phyloP scores from a whole-genome alignment of 2,113 vertebrate species.

The Notarius lentiginosus region DNA sequence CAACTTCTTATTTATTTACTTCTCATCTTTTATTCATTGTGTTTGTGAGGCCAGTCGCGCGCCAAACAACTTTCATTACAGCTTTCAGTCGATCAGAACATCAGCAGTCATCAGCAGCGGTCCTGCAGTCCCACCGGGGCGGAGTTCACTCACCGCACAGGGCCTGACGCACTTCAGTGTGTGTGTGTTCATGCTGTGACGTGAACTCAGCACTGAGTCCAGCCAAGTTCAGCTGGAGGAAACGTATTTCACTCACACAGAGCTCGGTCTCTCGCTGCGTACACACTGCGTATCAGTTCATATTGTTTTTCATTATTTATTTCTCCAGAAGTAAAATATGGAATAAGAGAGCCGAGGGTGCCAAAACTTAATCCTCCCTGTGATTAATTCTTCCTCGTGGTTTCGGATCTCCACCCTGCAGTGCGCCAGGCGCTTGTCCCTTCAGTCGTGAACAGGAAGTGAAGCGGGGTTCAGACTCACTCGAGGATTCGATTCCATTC shows the following conservation, averaged over 20 bases:
- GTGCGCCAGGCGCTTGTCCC: too few relatives aligned
- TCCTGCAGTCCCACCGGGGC: background rate
- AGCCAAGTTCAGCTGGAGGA: constrained; percentile 41
- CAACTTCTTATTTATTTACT: constrained; percentile 43
- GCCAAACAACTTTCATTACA: background rate
- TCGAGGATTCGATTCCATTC: too few relatives aligned
- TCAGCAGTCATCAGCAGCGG: background rate
- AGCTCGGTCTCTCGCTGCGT: too few relatives aligned
- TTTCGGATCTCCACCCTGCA: too few relatives aligned
- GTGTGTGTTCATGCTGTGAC: constrained; percentile 2
- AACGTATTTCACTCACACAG: background rate
- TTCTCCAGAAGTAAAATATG: too few relatives aligned
- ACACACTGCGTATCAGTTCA: too few relatives aligned
- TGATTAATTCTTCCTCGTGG: too few relatives aligned
- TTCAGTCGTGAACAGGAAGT: too few relatives aligned
- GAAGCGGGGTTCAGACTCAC: too few relatives aligned
- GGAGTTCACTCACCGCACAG: background rate
- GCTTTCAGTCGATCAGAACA: background rate
- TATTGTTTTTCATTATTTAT: too few relatives aligned
- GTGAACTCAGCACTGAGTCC: constrained; percentile 16
- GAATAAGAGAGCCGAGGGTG: too few relatives aligned
- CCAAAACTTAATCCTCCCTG: too few relatives aligned
- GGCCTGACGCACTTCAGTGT: background rate
- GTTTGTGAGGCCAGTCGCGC: constrained; percentile 6
- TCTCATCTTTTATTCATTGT: constrained; percentile 38